Base-by-base conservation (phyloP, 2,113 vertebrate genomes). In the Oreochromis spilurus region DNA sequence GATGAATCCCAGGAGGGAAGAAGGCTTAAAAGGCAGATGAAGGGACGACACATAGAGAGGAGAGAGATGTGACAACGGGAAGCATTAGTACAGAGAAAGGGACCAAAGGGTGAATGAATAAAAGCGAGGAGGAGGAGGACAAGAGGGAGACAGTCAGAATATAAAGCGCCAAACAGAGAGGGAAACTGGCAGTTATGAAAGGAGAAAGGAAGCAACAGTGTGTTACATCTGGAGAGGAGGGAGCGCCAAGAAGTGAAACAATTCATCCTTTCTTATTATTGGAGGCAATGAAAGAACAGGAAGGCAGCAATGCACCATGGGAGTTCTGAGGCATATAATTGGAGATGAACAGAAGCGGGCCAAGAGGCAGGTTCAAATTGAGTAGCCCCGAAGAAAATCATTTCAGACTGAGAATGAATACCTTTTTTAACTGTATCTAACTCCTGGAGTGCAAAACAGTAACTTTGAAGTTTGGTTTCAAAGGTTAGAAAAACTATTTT, bases 261-360 rank as follows among this genome's bases (percentile, higher is more conserved):
- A 94, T 93, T 77, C 83, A 29, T 88, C 89, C 91, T 91, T 93
- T 95, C 91, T 94, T 94, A 79, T 94, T 90, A 84, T 85, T 83
- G 70, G 88, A 87, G 57, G 83, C 87, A 87, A 85, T 84, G 79
- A 87, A 92, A 84, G 85, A 82, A 88, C 91, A 93, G 90, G 86
- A 92, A 90, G 83, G 86, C 92, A 90, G 88, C 88, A 58, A 82
- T 88, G 87, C 86, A 90, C 85, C 89, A 89, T 89, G 92, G 92
- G 91, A 92, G 84, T 79, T 91, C 81, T 58, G 21, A 93, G 75
- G 83, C 84, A 85, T 87, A 92, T 92, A 88, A 89, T 60, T 90
- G 72, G 75, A 81, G 79, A 88, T 89, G 62, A 86, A 79, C 48
- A 84, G 81, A 85, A 50, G 81, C 50, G 40, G 85, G 40, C 75